These are phyloP conservation scores for Gambusia affinis DNA, from an alignment of 2,113 vertebrate genomes.

Conservation along the genomic window DNA sequence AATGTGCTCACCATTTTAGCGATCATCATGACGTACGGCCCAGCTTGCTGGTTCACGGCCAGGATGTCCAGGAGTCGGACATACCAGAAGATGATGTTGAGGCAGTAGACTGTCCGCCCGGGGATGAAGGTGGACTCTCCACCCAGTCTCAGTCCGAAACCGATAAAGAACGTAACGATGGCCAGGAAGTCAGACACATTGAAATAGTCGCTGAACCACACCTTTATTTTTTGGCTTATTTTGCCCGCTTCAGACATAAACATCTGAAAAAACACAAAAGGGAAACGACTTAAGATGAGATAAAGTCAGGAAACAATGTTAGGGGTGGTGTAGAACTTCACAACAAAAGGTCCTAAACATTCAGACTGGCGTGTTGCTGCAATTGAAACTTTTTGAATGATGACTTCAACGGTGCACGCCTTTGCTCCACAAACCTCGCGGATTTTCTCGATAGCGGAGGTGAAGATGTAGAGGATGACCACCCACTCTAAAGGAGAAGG, in stretches of 20 bases:
- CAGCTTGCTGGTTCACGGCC: conserved; percentile 97
- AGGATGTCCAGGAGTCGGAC: conserved; percentile 96
- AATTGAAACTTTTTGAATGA: neutral
- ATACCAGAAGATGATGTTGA: conserved; percentile 99
- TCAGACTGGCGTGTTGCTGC: neutral
- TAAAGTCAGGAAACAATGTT: neutral
- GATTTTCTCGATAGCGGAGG: conserved; percentile 94
- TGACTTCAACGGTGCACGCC: neutral
- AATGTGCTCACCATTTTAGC: conserved; percentile 94
- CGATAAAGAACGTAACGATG: conserved; percentile 93
- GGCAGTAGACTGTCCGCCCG: conserved; percentile 94
- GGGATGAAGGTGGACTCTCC: conserved; percentile 80
- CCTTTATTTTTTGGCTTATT: conserved; percentile 96
- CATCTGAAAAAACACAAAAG: conserved; percentile 78
- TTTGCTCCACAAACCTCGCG: conserved; percentile 85
- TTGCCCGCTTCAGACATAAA: conserved; percentile 99
- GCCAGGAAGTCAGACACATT: conserved; percentile 95
- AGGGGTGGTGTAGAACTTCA: too few species aligned
- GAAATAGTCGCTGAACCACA: conserved; percentile 98
- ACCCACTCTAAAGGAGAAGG: conserved; percentile 95
- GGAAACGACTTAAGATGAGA: neutral
- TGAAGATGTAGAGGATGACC: conserved; percentile 98
- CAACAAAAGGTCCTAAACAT: neutral
- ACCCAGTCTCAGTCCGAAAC: conserved; percentile 92
- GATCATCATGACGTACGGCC: conserved; percentile 99